A percentile compares a stretch with the other conserved stretches of the same genome.
These are phyloP conservation scores for Phyllotis vaccarum DNA, from an alignment of 2,797 vertebrate genomes.

Conservation along the genomic window DNA sequence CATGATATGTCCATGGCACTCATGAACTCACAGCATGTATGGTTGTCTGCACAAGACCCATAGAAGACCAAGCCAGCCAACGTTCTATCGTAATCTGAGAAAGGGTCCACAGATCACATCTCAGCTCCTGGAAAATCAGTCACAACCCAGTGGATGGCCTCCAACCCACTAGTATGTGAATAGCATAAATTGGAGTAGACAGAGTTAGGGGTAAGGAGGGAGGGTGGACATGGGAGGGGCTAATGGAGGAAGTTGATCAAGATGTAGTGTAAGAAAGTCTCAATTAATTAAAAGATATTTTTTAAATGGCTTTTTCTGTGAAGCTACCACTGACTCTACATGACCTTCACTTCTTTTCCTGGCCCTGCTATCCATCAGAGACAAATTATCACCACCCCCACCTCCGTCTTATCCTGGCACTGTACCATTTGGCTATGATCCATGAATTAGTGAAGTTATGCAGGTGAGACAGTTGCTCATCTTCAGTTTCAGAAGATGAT, in stretches of 20 bases:
- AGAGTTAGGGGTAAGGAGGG: neutral
- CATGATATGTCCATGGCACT: neutral
- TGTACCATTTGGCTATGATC: rapidly evolving
- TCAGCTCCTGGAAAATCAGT: neutral
- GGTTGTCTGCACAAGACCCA: neutral
- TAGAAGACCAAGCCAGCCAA: neutral
- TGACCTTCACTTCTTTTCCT: neutral
- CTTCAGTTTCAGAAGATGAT: neutral
- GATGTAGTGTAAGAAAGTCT: neutral
- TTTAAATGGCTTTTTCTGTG: neutral
- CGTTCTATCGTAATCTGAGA: neutral
- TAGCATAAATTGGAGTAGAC: neutral
- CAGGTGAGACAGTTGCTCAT: neutral
- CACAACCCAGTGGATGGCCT: neutral
- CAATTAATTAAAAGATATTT: neutral
- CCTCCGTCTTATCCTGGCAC: rapidly evolving
- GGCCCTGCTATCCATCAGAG: rapidly evolving
- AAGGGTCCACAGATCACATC: neutral
- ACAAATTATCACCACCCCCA: rapidly evolving
- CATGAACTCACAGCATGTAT: neutral
- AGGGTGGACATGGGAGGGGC: neutral
- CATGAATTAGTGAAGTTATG: rapidly evolving
- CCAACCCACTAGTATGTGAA: neutral
- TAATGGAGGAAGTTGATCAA: neutral
- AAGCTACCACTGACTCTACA: rapidly evolving